Conservation (phyloP, 2,888 invertebrate species). For the Theretra japonica region DNA sequence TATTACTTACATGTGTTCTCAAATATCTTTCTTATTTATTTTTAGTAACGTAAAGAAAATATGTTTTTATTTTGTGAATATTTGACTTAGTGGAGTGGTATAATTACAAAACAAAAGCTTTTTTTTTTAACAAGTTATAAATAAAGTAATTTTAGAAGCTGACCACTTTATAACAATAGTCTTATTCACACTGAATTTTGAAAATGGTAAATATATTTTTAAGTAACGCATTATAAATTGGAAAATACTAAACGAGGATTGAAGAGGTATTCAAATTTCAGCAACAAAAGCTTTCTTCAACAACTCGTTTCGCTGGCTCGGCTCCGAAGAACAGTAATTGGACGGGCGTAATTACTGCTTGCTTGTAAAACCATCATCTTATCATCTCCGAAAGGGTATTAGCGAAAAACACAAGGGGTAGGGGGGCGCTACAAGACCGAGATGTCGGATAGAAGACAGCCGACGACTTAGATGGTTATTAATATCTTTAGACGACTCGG, state of each 20-base stretch:
- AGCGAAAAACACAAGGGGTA: constrained; percentile 73
- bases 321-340: constrained; percentile 71
- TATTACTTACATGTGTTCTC: neutral
- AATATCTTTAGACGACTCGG: constrained; percentile 78
- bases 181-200: too few species aligned
- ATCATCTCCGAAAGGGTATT: constrained; percentile 81
- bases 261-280: constrained; percentile 59
- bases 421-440: constrained; percentile 49
- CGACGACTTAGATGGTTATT: constrained; percentile 79
- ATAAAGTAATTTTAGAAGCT: too few species aligned
- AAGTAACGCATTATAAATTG: neutral
- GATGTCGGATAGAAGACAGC: constrained; percentile 69
- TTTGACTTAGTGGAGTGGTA: too few species aligned
- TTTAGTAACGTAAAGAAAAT: too few species aligned
- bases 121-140: too few species aligned
- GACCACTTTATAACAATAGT: too few species aligned
- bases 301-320: constrained; percentile 59
- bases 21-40: too few species aligned
- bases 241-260: constrained; percentile 45
- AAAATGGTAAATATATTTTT: neutral
- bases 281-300: constrained; percentile 60
- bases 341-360: constrained; percentile 80
- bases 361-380: constrained; percentile 83
- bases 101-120: too few species aligned
- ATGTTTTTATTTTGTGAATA: too few species aligned